Percentiles rank a stretch among this genome's conserved stretches.
These are phyloP conservation scores for Meteorus colon DNA, from an alignment of 2,888 invertebrate genomes.

Conservation along the genomic window DNA sequence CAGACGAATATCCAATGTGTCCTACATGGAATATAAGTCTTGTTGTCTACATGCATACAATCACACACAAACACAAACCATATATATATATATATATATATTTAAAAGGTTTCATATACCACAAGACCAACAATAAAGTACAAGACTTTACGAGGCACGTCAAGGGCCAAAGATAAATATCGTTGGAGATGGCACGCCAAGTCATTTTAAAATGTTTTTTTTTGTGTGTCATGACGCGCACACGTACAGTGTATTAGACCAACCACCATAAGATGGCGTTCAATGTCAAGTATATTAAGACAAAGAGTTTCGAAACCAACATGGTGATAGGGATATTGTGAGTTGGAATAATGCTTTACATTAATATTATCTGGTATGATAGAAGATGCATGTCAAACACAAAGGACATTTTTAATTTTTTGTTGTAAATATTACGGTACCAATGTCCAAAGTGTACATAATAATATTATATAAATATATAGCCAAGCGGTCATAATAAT, in stretches of 20 bases:
- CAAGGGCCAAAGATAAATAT: slow-evolving; percentile 29
- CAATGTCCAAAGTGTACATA: slow-evolving; percentile 21
- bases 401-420: slow-evolving; percentile 28
- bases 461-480: slow-evolving; percentile 21
- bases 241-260: neutral
- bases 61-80: neutral
- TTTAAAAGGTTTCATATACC: neutral
- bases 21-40: slow-evolving; percentile 30
- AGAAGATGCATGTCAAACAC: neutral
- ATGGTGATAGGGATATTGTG: slow-evolving; percentile 5
- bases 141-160: slow-evolving; percentile 31
- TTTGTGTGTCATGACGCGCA: neutral
- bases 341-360: slow-evolving; percentile 34
- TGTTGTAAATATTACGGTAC: neutral
- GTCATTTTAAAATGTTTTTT: neutral
- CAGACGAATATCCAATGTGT: slow-evolving; percentile 29
- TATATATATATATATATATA: neutral
- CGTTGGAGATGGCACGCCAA: slow-evolving; percentile 8
- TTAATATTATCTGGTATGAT: slow-evolving; percentile 36
- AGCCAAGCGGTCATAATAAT: slow-evolving; percentile 39
- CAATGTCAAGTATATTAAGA: slow-evolving; percentile 15
- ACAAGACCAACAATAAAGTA: slow-evolving; percentile 20
- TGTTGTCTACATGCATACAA: slow-evolving; percentile 26
- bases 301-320: neutral
- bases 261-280: slow-evolving; percentile 5